phyloP scores from a whole-genome alignment of 1,140 invertebrate species.

The Eriosoma lanigerum region DNA sequence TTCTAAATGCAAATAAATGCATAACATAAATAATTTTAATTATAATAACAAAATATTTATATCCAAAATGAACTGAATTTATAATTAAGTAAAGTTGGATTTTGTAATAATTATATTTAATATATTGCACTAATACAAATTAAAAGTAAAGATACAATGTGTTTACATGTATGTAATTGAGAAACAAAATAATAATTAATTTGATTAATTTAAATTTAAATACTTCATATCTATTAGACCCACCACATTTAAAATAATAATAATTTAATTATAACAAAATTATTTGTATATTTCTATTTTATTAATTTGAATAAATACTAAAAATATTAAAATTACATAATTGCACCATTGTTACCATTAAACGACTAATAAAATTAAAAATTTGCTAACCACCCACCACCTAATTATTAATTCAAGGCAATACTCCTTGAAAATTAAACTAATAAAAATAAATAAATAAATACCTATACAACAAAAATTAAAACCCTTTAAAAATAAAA shows the following conservation, averaged over 20 bases:
- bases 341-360: slow-evolving; percentile 50
- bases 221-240: slow-evolving; percentile 34
- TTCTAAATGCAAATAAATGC: neutral
- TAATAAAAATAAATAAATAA: slow-evolving; percentile 48
- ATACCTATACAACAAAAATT: slow-evolving; percentile 44
- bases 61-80: slow-evolving; percentile 12
- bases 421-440: slow-evolving; percentile 35
- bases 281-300: slow-evolving; percentile 26
- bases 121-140: slow-evolving; percentile 41
- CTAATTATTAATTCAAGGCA: slow-evolving; percentile 21
- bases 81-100: neutral
- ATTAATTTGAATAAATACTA: slow-evolving; percentile 35
- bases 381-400: slow-evolving; percentile 47
- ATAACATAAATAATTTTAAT: slow-evolving; percentile 6
- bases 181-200: slow-evolving; percentile 26
- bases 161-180: slow-evolving; percentile 20
- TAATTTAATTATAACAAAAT: slow-evolving; percentile 36
- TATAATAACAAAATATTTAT: slow-evolving; percentile 8
- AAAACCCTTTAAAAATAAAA: slow-evolving; percentile 49
- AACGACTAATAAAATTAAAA: slow-evolving; percentile 36
- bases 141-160: neutral
- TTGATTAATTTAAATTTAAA: slow-evolving; percentile 34
- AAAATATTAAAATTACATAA: slow-evolving; percentile 32
- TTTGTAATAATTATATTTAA: slow-evolving; percentile 8
- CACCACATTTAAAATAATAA: slow-evolving; percentile 39